Evolutionary conservation across 2,888 invertebrate genomes (phyloP), one percentile per base, ranked within the genome.

Genomic region (Automeris io): DNA sequence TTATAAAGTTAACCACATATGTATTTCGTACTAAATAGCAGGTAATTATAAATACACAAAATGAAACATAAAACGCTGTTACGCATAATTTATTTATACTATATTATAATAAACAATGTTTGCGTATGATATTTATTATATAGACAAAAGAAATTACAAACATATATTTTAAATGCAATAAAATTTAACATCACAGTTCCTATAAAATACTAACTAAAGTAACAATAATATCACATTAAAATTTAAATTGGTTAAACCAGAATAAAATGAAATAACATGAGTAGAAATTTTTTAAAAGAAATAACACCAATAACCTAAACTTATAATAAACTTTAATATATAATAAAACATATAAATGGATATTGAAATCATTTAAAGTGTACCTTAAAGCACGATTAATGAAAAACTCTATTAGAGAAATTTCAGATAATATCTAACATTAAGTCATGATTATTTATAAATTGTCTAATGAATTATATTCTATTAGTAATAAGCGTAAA

Each of bases 181-280:
- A 45, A 46, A 42, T 37, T 63, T 5, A 26, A 26, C 12, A 4
- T 29, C 61, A 57, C 58, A 63, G 56, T 53, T 55, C 44, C 12
- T 18, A 35, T 38, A 49, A 49, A 49, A 33, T 43, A 52, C 35
- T 58, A 53, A 47, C 35, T 58, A 53, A 47, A 45, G 47, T 46
- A 54, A 59, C 45, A 54, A 41, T 48, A 51, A 50, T 63, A 67
- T 68, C 63, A 70, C 66, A 61, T 61, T 52, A 24, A 57, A 40
- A 43, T 11, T 37, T 43, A 41, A 47, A 40, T 45, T 31, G 51
- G 53, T 60, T 54, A 48, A 37, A 58, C 45, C 44, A 44, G 32
- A 57, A 40, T 54, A 39, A 51, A 33, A 50, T 29, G 39, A 40
- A 44, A 26, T 7, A 22, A 22, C n/a, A 16, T 7, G 12, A 37